phyloP scores from a whole-genome alignment of 2,888 invertebrate genomes.

The Platerodrilus igneus region DNA sequence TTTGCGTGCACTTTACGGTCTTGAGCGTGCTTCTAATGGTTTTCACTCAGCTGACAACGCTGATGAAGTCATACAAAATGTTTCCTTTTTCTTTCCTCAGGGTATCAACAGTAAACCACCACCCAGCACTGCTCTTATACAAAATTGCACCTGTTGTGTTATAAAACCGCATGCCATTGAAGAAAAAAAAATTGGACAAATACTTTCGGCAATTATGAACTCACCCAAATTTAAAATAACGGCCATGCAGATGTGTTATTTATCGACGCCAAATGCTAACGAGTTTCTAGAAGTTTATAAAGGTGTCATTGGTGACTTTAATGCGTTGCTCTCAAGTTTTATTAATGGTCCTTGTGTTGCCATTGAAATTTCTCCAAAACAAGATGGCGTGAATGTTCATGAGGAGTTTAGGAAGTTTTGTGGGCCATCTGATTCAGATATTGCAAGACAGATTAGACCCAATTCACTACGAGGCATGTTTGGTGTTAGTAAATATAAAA shows the following conservation, averaged over 20 bases:
- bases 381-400: constrained; percentile 54
- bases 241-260: constrained; percentile 72
- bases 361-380: constrained; percentile 71
- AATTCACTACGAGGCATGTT: constrained; percentile 78
- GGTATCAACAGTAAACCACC: constrained; percentile 33
- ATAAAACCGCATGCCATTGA: constrained; percentile 87
- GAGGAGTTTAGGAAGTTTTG: constrained; percentile 75
- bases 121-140: constrained; percentile 53
- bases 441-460: constrained; percentile 79
- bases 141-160: constrained; percentile 73
- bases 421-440: constrained; percentile 89
- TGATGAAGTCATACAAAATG: constrained; percentile 53
- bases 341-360: constrained; percentile 82
- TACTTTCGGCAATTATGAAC: constrained; percentile 67
- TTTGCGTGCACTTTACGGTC: constrained; percentile 63
- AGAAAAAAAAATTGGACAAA: constrained; percentile 67
- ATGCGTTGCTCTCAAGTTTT: constrained; percentile 81
- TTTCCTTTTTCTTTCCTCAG: constrained; percentile 61
- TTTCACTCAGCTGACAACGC: constrained; percentile 61
- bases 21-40: constrained; percentile 63
- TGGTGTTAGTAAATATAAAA: constrained; percentile 76
- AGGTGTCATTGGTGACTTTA: constrained; percentile 71
- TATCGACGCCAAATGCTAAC: constrained; percentile 78
- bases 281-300: constrained; percentile 93
- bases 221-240: constrained; percentile 70